phyloP scores from a whole-genome alignment of 1,140 invertebrate genomes.

The Triops longicaudatus region DNA sequence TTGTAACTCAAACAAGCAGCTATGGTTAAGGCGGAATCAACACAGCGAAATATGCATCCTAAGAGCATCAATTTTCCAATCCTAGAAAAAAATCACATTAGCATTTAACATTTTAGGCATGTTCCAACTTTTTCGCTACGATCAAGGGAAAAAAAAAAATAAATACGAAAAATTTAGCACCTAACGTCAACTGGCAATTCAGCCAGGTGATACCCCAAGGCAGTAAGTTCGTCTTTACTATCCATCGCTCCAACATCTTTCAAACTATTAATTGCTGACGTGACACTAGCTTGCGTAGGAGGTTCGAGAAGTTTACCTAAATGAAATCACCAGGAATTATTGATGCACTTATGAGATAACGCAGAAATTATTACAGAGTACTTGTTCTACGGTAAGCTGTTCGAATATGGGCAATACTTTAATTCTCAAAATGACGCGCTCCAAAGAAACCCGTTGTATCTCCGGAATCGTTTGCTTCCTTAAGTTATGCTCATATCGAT shows the following conservation, averaged over 20 bases:
- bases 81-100: slow-evolving; percentile 32
- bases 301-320: slow-evolving; percentile 34
- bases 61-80: slow-evolving; percentile 45
- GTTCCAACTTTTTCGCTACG: no score
- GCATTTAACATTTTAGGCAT: no score
- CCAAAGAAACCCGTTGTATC: slow-evolving; percentile 39
- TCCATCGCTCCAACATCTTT: slow-evolving; percentile 41
- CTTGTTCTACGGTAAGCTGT: slow-evolving; percentile 33
- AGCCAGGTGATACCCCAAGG: slow-evolving; percentile 42
- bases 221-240: slow-evolving; percentile 39
- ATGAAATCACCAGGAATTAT: background rate
- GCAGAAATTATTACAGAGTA: slow-evolving; percentile 29
- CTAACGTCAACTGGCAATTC: slow-evolving; percentile 42
- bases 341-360: background rate
- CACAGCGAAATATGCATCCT: slow-evolving; percentile 43
- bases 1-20: slow-evolving; percentile 45
- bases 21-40: slow-evolving; percentile 42
- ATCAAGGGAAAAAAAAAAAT: no score
- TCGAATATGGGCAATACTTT: slow-evolving; percentile 40
- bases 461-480: slow-evolving; percentile 40
- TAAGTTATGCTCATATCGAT: slow-evolving; percentile 41
- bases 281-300: slow-evolving; percentile 37
- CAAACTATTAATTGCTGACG: slow-evolving; percentile 40
- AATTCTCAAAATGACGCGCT: slow-evolving; percentile 39
- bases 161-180: no score